Base-by-base conservation (phyloP, 2,113 vertebrate genomes). In the Garra rufa region DNA sequence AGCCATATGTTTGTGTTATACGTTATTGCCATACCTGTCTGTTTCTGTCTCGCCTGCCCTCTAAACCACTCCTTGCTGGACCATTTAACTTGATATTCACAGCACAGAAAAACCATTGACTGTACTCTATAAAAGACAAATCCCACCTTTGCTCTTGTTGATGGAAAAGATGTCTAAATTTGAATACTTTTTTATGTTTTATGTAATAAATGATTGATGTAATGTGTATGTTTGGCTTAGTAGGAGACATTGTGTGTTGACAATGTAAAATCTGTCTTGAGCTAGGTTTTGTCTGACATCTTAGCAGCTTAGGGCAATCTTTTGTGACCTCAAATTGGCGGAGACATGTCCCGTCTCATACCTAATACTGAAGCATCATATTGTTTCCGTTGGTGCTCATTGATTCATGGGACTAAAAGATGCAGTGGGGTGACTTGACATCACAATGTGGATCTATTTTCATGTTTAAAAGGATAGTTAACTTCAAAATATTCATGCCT, bases 1-100 rank as follows among this genome's bases (percentile, higher is more conserved):
- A 91, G 73, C 89, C 82, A 61, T 87, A 86, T 89, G 88, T 90
- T 93, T 91, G 88, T 84, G 43, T 89, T 88, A 73, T 88, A 87
- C 88, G 71, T 91, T 89, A 75, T 74, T 88, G 85, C 84, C 88
- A 90, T 88, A 85, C 86, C 88, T 90, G 86, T 71, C 84, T 82
- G 85, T 86, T 87, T 85, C 82, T 85, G 55, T 85, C 86, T 61
- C 19, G 59, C 69, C 26, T n/a, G 63, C 70, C 78, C 81, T 71
- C 55, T 84, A 21, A 48, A 67, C 69, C 61, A 71, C 61, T 87
- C 19, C 78, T 83, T 89, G 76, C 70, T 34, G 55, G 84, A 73
- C 83, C 83, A 81, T 71, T 88, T 78, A 83, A 41, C 74, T 46
- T 59, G 44, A 80, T 77, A 81, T 71, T 76, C 74, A 87, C 73